phyloP scores from a whole-genome alignment of 2,888 invertebrate species.

The Auanema freiburgensis region DNA sequence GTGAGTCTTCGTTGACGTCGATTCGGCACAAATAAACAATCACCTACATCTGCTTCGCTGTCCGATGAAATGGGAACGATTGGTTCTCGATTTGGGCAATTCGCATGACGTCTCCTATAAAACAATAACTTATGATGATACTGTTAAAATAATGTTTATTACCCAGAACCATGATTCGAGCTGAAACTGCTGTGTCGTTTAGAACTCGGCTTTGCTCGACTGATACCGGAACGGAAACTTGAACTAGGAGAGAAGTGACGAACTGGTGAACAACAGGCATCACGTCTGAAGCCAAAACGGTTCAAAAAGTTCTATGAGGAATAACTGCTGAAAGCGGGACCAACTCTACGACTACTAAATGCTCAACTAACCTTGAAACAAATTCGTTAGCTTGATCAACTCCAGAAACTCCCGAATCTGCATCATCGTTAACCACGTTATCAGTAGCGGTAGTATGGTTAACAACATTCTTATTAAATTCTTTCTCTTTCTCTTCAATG shows the following conservation, averaged over 20 bases:
- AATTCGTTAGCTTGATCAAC: slow-evolving; percentile 16
- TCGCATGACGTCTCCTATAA: not conserved
- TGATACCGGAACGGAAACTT: not conserved
- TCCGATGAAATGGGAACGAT: not conserved
- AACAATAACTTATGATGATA: not conserved
- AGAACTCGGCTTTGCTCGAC: slow-evolving; percentile 7
- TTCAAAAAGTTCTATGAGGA: slow-evolving; percentile 13
- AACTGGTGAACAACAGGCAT: slow-evolving; percentile 59
- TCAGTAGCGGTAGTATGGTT: not conserved
- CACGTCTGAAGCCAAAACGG: slow-evolving; percentile 29
- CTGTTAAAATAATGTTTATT: not conserved
- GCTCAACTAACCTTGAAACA: slow-evolving; percentile 2
- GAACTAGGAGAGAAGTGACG: slow-evolving; percentile 27
- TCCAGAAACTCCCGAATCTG: slow-evolving; percentile 40
- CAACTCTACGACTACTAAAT: slow-evolving; percentile 2
- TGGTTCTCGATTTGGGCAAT: not conserved
- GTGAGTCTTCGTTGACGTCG: slow-evolving; percentile 42
- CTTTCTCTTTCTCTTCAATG: slow-evolving; percentile 22
- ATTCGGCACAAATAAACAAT: slow-evolving; percentile 51
- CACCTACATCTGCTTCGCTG: slow-evolving; percentile 36
- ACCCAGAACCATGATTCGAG: not conserved
- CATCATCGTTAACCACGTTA: slow-evolving; percentile 17
- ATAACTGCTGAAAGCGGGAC: not conserved
- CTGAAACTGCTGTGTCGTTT: slow-evolving; percentile 1
- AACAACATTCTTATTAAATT: too few relatives aligned